Conservation (phyloP, 2,888 invertebrate species). For the Platycheirus rosarum region DNA sequence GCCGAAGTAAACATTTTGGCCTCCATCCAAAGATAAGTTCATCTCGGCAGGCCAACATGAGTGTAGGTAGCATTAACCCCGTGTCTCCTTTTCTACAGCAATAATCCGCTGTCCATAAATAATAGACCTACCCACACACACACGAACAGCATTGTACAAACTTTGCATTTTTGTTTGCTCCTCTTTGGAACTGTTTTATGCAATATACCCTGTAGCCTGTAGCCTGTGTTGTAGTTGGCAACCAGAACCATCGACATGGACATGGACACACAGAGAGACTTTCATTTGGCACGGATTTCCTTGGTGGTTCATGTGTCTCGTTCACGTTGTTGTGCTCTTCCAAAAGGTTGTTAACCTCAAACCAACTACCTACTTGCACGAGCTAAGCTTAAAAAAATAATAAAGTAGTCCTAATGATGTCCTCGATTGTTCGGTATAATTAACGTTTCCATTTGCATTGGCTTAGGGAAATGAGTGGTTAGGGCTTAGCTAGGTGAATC, state of each 20-base stretch:
- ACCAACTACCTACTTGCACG: slow-evolving; percentile 30
- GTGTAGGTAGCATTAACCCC: no score
- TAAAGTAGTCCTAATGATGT: slow-evolving; percentile 48
- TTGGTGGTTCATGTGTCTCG: slow-evolving; percentile 42
- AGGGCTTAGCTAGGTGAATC: slow-evolving; percentile 31
- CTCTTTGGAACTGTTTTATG: slow-evolving; percentile 21
- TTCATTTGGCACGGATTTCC: slow-evolving; percentile 42
- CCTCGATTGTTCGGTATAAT: slow-evolving; percentile 63
- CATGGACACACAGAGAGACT: slow-evolving; percentile 46
- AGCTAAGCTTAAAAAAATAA: slow-evolving; percentile 36
- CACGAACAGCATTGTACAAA: slow-evolving; percentile 2
- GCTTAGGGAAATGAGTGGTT: slow-evolving; percentile 34
- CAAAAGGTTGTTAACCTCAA: slow-evolving; percentile 58
- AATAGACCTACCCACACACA: slow-evolving; percentile 25
- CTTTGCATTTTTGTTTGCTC: slow-evolving; percentile 45
- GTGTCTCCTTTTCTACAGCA: not conserved
- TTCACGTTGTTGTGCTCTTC: slow-evolving; percentile 10
- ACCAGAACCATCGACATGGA: not conserved
- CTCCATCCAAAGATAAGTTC: slow-evolving; percentile 16
- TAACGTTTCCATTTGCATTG: slow-evolving; percentile 59
- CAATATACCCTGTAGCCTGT: not conserved
- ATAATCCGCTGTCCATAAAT: slow-evolving; percentile 39
- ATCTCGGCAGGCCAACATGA: not conserved
- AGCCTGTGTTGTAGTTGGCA: slow-evolving; percentile 41
- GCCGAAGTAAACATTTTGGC: slow-evolving; percentile 29